Base-by-base conservation (phyloP, 2,888 invertebrate genomes). In the Neoitamus cyanurus region DNA sequence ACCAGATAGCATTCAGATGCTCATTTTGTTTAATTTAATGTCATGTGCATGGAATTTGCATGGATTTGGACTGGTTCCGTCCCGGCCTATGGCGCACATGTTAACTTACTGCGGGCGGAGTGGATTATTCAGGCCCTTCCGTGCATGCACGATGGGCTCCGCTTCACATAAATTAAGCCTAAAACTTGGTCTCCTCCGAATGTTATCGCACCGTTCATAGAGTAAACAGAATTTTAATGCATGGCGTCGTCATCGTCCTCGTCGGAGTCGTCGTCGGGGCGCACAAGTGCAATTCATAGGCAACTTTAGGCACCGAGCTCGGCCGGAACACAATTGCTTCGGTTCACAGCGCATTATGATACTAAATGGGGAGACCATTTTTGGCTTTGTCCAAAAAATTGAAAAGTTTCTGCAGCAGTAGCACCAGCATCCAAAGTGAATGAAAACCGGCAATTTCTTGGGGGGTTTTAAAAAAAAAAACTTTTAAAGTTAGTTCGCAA, bases 1-100 rank as follows among this genome's bases (percentile, higher is more conserved):
- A 13, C 30, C n/a, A 42, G 75, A 25, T 34, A 20, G 30, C 42
- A 75, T 75, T 73, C 37, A 37, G 75, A 75, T 75, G 37, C 20
- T 75, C 75, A 75, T 42, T 75, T 75, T 75, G 75, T 75, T 75
- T 75, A 75, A 75, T 75, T 75, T 75, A 75, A 75, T 75, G 75
- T 75, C 75, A 20, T 75, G 42, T 75, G 28, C 42, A 75, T 42
- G 42, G 75, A 75, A 75, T 75, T 75, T 75, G 25, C 75, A 37
- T 37, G 75, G 75, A 75, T 75, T 58, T 7, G 42, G 58, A 20
- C 9, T 58, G 25, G 20, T 58, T 58, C 58, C 58, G 25, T 58
- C 4, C 9, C 58, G 58, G 20, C 58, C 58, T 58, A 25, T 20
- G 58, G 20, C 15, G 25, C 58, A 15, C 58, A 20, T 58, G 70